Evolutionary conservation across 2,888 invertebrate species (phyloP).

Genomic region (Pherbina coryleti): DNA sequence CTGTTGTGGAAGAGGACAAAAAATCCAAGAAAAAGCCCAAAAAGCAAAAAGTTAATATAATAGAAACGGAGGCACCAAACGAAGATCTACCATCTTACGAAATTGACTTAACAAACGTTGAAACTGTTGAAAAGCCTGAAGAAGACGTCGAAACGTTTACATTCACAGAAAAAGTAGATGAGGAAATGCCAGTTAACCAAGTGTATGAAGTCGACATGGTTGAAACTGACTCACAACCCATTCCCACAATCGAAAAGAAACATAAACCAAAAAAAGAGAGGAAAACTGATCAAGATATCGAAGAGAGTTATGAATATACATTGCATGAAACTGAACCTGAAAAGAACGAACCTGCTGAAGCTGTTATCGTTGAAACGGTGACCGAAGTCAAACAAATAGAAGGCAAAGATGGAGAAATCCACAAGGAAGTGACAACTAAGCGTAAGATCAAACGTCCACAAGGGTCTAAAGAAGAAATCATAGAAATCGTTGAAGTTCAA

Average conservation of each 20-base stretch:
- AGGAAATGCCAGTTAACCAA: conserved; percentile 50
- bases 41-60: conserved; percentile 61
- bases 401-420: conserved; percentile 63
- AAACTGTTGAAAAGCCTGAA: conserved; percentile 52
- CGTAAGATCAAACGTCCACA: conserved; percentile 68
- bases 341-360: conserved; percentile 39
- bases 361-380: conserved; percentile 49
- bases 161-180: conserved; percentile 31
- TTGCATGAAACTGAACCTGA: conserved; percentile 63
- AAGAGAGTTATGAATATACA: conserved; percentile 60
- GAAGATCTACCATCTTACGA: conserved; percentile 31
- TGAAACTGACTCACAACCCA: conserved; percentile 47
- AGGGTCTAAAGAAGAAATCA: conserved; percentile 65
- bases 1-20: conserved; percentile 46
- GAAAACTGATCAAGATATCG: not conserved
- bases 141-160: conserved; percentile 34
- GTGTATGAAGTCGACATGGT: conserved; percentile 51
- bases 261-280: conserved; percentile 17
- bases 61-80: conserved; percentile 62
- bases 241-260: conserved; percentile 43
- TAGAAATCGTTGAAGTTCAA: conserved; percentile 66
- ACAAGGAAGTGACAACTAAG: conserved; percentile 68
- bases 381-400: conserved; percentile 46
- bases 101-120: conserved; percentile 36
- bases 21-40: conserved; percentile 59